These are phyloP conservation scores for Callithrix jacchus DNA, from an alignment of 2,113 vertebrate genomes.

Conservation along the genomic window DNA sequence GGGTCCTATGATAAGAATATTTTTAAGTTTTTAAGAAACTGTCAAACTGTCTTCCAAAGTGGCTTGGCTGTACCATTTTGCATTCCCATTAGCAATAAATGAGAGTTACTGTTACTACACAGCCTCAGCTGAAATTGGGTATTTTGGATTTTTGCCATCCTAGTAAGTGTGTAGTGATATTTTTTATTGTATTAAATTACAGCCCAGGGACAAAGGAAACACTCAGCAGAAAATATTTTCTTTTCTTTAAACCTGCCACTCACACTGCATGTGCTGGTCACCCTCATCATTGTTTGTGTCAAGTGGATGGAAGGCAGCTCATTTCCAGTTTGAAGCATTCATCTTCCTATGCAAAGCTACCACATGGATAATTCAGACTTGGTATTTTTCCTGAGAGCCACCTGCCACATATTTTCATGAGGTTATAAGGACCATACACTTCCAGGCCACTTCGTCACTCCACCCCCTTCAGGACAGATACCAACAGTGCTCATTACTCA, in stretches of 20 bases:
- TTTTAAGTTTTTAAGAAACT: no score
- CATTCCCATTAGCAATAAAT: no score
- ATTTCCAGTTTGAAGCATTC: conserved; percentile 57
- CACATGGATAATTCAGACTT: conserved; percentile 79
- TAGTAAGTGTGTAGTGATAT: no score
- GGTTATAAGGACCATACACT: conserved; percentile 43
- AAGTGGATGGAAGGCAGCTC: conserved; percentile 42
- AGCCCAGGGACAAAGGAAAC: conserved; percentile 49
- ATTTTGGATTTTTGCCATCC: no score
- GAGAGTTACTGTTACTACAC: no score
- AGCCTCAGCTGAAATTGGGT: no score
- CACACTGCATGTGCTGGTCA: neutral
- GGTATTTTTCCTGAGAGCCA: conserved; percentile 81
- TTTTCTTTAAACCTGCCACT: neutral
- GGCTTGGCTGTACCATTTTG: no score
- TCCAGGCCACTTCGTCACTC: conserved; percentile 65
- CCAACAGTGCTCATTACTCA: conserved; percentile 58
- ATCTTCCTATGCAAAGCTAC: conserved; percentile 82
- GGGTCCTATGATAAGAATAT: no score
- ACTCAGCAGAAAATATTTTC: neutral
- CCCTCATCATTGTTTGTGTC: neutral
- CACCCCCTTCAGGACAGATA: conserved; percentile 55
- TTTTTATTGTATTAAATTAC: neutral
- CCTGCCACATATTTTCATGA: conserved; percentile 69
- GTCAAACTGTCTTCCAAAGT: no score